These are phyloP conservation scores for Laothoe populi DNA, from an alignment of 2,888 invertebrate species.

Conservation along the genomic window DNA sequence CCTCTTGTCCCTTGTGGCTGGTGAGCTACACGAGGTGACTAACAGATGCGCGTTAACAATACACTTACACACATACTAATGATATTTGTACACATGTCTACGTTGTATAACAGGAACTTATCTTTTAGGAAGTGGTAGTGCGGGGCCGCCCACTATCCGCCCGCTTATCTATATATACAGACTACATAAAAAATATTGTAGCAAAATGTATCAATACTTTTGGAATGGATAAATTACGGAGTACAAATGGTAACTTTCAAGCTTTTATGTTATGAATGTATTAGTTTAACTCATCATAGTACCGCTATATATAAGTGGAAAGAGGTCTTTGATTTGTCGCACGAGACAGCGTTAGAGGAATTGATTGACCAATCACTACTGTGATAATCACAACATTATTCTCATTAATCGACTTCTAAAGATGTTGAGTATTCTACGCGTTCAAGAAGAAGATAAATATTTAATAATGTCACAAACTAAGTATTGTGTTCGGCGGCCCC, in stretches of 20 bases:
- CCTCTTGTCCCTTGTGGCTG: too few relatives aligned
- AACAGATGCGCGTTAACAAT: background rate
- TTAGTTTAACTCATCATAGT: too few relatives aligned
- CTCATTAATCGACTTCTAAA: too few relatives aligned
- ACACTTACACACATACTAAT: background rate
- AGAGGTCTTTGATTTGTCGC: too few relatives aligned
- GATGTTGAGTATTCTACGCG: too few relatives aligned
- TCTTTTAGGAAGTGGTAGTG: slow-evolving; percentile 32
- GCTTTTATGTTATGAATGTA: background rate
- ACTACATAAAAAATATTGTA: background rate
- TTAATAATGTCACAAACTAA: background rate
- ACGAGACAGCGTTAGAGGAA: too few relatives aligned
- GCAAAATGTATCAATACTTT: background rate
- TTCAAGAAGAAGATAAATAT: too few relatives aligned
- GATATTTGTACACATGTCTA: background rate
- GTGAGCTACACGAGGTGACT: background rate
- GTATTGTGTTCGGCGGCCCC: background rate
- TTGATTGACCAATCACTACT: too few relatives aligned
- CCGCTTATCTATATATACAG: background rate
- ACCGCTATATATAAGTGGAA: too few relatives aligned
- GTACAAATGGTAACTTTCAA: slow-evolving; percentile 2
- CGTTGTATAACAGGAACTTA: slow-evolving; percentile 34
- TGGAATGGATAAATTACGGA: slow-evolving; percentile 5
- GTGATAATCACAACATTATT: too few relatives aligned
- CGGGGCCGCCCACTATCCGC: slow-evolving; percentile 9